Conservation (phyloP, 2,888 invertebrate genomes). For the Drosophila imparisetae region DNA sequence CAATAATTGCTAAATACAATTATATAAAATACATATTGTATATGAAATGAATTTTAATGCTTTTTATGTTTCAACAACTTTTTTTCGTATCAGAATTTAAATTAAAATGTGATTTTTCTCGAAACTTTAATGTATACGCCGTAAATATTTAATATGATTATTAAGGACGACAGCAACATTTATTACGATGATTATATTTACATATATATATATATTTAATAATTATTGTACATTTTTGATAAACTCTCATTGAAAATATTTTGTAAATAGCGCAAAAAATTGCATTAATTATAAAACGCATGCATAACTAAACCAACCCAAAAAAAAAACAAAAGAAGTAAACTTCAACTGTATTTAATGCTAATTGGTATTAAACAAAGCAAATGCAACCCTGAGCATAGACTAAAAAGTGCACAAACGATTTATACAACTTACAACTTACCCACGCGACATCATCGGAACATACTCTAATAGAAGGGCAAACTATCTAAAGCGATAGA, state of each 20-base stretch:
- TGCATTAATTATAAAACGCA: conserved; percentile 46
- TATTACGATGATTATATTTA: conserved; percentile 76
- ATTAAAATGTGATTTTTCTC: conserved; percentile 82
- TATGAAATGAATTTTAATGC: conserved; percentile 53
- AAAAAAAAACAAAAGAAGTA: conserved; percentile 22
- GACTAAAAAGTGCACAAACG: conserved; percentile 76
- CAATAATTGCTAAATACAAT: conserved; percentile 40
- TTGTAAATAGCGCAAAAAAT: conserved; percentile 67
- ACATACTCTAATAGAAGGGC: conserved; percentile 16
- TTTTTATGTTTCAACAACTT: conserved; percentile 71
- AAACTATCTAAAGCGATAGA: conserved; percentile 5
- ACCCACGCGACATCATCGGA: conserved; percentile 75
- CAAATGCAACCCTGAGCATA: conserved; percentile 80
- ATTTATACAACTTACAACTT: conserved; percentile 71
- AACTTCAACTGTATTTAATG: conserved; percentile 61
- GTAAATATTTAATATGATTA: conserved; percentile 81
- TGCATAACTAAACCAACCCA: conserved; percentile 26
- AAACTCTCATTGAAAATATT: conserved; percentile 72
- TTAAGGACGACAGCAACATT: conserved; percentile 65
- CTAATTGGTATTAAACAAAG: conserved; percentile 60
- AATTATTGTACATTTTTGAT: conserved; percentile 81
- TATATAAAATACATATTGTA: conserved; percentile 57
- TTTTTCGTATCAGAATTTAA: conserved; percentile 78
- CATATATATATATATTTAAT: conserved; percentile 67
- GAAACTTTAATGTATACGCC: conserved; percentile 82